Evolutionary conservation across 2,113 vertebrate genomes (phyloP).

Genomic region (Percopsis transmontana): DNA sequence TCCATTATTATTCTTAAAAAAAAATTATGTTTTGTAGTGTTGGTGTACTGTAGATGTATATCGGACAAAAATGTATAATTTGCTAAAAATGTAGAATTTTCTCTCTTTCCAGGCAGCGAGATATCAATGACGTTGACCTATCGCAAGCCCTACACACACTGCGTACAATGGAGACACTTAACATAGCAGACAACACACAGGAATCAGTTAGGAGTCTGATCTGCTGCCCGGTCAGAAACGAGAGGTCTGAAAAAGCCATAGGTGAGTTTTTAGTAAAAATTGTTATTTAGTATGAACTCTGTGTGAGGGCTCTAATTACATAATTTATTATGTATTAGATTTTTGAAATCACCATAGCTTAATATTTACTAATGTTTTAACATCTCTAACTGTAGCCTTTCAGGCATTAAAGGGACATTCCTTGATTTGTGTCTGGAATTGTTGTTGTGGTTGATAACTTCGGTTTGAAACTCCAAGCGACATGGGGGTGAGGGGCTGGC

Average conservation of each 20-base stretch:
- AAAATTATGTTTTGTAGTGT: not conserved
- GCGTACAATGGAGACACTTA: slow-evolving; percentile 46
- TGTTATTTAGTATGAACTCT: not conserved
- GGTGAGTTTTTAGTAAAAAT: slow-evolving; percentile 33
- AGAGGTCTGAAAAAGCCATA: slow-evolving; percentile 50
- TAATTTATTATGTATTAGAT: too few species aligned
- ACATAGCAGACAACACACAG: slow-evolving; percentile 33
- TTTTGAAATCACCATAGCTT: too few species aligned
- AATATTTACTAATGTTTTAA: too few species aligned
- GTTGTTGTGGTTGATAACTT: too few species aligned
- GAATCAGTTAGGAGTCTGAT: slow-evolving; percentile 43
- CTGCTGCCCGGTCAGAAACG: slow-evolving; percentile 62
- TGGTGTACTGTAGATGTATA: not conserved
- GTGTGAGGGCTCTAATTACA: too few species aligned
- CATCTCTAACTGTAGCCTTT: too few species aligned
- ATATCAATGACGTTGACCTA: slow-evolving; percentile 39
- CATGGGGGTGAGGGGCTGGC: too few species aligned
- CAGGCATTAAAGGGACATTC: too few species aligned
- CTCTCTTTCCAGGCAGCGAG: slow-evolving; percentile 41
- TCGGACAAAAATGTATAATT: too few species aligned
- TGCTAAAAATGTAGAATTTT: not conserved
- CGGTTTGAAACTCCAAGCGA: too few species aligned
- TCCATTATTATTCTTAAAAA: not conserved
- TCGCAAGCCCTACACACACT: slow-evolving; percentile 42
- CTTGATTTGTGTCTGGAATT: too few species aligned